Percentiles rank a stretch among this genome's conserved stretches.
phyloP scores from a whole-genome alignment of 2,113 vertebrate genomes.

The Brachionichthys hirsutus region DNA sequence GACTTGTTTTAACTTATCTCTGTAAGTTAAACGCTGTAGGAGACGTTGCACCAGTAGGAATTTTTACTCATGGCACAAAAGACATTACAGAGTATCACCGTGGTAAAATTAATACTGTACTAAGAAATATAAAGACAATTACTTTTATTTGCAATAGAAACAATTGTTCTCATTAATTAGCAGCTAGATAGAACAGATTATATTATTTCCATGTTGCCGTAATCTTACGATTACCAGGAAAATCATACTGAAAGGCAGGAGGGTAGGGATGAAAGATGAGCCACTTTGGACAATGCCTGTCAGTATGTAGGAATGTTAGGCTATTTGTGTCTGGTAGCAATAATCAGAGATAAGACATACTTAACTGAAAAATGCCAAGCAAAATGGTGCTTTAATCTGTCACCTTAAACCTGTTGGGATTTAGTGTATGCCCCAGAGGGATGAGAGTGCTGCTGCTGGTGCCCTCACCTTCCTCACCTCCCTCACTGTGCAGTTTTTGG shows the following conservation, averaged over 20 bases:
- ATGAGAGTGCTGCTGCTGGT: constrained; percentile 12
- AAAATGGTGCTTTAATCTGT: constrained; percentile 65
- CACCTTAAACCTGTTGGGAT: constrained; percentile 46
- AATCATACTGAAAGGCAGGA: constrained; percentile 62
- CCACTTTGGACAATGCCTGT: constrained; percentile 46
- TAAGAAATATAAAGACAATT: too few species aligned
- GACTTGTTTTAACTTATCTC: background rate
- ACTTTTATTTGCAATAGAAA: background rate
- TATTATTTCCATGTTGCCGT: constrained; percentile 60
- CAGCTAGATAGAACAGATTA: constrained; percentile 28
- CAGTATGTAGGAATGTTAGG: constrained; percentile 36
- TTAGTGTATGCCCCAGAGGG: constrained; percentile 22
- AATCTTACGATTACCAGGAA: constrained; percentile 69
- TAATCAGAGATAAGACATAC: constrained; percentile 70
- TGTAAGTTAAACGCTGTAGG: background rate
- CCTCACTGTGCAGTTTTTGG: constrained; percentile 7
- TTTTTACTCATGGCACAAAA: too few species aligned
- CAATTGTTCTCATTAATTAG: background rate
- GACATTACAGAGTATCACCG: too few species aligned
- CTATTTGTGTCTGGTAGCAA: constrained; percentile 43
- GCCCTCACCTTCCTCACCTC: constrained; percentile 1
- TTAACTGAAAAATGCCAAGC: constrained; percentile 57
- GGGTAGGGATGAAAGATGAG: constrained; percentile 20
- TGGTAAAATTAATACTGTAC: too few species aligned
- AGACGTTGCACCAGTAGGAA: background rate